Base-by-base conservation (phyloP, 2,888 invertebrate genomes). In the Lottia scabra region DNA sequence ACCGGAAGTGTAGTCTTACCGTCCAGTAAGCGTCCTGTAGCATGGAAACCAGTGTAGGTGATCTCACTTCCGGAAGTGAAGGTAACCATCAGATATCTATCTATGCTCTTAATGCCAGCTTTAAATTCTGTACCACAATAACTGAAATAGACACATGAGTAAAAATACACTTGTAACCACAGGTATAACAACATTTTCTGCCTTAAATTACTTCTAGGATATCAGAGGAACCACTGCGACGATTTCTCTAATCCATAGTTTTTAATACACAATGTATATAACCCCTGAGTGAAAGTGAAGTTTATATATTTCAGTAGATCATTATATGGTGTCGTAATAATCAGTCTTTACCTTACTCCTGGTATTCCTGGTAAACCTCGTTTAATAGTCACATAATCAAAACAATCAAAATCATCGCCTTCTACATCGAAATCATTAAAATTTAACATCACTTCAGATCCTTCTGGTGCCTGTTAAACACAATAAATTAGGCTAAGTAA, bases 371-470 rank as follows among this genome's bases (percentile, higher is more conserved):
- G 56, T 23, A 56, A 23, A 23, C 13, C 19, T 56, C 56, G 2
- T 56, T 23, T 56, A 23, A 56, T 56, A 8, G 56, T 56, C 5
- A 56, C 56, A 23, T 56, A 56, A 19, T 56, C 56, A 56, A 23
- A 56, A 13, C 56, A 56, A 56, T 56, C 56, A 12, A 23, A 23
- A 56, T 56, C 56, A 56, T 56, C 56, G 13, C 56, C 56, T 23
- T 56, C 56, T 23, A 56, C 23, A 56, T 56, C 56, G 23, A 56
- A 56, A 56, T 56, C 56, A 56, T 56, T 56, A 56, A 56, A 56
- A 23, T 56, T 56, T 15, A 56, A 19, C 56, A 23, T 56, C 10
- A 56, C 56, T 56, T 56, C 56, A 0, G 56, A 56, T 19, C 56
- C 56, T 23, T 56, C 56, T 23, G 56, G 56, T 10, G 56, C 56